Base-by-base conservation (phyloP, 2,888 invertebrate species). In the Calameuta filiformis region DNA sequence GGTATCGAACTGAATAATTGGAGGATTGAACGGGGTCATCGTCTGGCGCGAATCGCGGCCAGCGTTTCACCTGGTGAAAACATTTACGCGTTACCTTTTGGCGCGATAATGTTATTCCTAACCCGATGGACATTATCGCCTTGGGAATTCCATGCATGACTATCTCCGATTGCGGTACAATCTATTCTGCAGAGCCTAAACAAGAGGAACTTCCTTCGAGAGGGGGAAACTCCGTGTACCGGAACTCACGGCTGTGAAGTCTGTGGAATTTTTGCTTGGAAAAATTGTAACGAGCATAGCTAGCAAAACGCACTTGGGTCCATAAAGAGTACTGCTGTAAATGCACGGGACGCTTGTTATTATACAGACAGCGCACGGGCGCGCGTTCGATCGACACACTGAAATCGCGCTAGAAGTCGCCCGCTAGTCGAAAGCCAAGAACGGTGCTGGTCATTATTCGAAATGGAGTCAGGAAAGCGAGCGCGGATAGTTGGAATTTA, bases 11-110 rank as follows among this genome's bases (percentile, higher is more conserved):
- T 33, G 68, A 23, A 11, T 35, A 35, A 12, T 68, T 15, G 15
- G 37, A 33, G 40, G 40, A 71, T 75, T 35, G 68, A 35, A 68
- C 68, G 31, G 30, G 71, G 37, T 37, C 30, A n/a, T 34, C 40
- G 37, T 35, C 34, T 30, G 31, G 3, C 69, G 69, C 34, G 69
- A 75, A 77, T 75, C 71, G 71, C 77, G 77, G 77, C 56, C 75
- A 77, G 71, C 75, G 74, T 77, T 75, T 77, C 77, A 69, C 56
- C n/a, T 56, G 77, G 77, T 77, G 77, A 77, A 77, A 77, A 75
- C 75, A 35, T 68, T 23, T 73, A 34, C 75, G 69, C 75, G 71
- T 71, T 71, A 74, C 77, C 73, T 69, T 77, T 77, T 73, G 35
- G 23, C 77, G 73, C 77, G 68, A 23, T 56, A 56, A 40, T 40